A percentile compares a stretch with the other conserved stretches of the same genome.
phyloP scores from a whole-genome alignment of 2,797 vertebrate species.

The Ceryle rudis region DNA sequence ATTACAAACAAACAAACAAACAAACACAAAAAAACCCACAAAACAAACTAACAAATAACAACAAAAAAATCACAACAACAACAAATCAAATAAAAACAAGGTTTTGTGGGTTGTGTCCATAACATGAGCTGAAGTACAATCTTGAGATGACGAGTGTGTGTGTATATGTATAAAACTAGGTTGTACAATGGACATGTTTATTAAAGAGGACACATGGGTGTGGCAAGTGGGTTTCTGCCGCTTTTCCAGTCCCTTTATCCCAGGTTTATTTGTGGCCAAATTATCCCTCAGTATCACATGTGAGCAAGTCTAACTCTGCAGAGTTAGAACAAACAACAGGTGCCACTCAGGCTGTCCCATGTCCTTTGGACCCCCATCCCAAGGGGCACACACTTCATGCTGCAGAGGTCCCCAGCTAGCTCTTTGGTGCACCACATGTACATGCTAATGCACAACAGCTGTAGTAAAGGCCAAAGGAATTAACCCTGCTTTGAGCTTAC shows the following conservation, averaged over 20 bases:
- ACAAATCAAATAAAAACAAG: not conserved
- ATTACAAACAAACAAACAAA: not conserved
- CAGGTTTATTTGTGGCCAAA: not conserved
- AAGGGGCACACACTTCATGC: not conserved
- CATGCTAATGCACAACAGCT: not conserved
- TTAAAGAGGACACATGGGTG: accelerated
- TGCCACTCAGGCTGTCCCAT: accelerated
- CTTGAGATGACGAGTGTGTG: not conserved
- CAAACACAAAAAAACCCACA: not conserved
- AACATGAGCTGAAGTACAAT: not conserved
- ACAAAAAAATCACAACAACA: too few species aligned
- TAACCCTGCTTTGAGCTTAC: not conserved
- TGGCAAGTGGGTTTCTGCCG: not conserved
- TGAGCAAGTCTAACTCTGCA: not conserved
- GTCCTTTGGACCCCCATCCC: not conserved
- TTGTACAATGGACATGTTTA: not conserved
- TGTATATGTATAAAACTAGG: not conserved
- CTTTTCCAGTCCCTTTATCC: not conserved
- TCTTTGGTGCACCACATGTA: accelerated
- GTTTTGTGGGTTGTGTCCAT: not conserved
- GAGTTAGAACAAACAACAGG: not conserved
- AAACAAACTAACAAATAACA: not conserved
- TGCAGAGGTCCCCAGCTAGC: accelerated
- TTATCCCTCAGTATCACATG: not conserved
- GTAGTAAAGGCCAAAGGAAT: not conserved